Percentiles rank a stretch among this genome's conserved stretches.
Evolutionary conservation across 2,113 vertebrate species (phyloP).

Genomic region (Campylomormyrus numenius): DNA sequence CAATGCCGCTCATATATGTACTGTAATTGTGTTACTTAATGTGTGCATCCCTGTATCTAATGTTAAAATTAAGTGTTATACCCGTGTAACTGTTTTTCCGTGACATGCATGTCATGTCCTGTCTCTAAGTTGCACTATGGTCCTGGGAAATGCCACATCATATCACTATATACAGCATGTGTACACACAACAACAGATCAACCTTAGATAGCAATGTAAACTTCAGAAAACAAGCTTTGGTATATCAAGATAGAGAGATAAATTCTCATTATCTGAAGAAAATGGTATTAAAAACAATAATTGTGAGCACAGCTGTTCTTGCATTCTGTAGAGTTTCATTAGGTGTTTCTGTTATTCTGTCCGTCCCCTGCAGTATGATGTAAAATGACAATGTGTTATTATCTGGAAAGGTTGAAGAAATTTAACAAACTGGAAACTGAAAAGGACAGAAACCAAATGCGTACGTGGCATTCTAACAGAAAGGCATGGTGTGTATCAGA

Average conservation of each 20-base stretch:
- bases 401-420: not conserved
- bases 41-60: not conserved
- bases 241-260: not conserved
- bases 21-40: not conserved
- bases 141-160: not conserved
- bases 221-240: not conserved
- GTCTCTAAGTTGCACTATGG: not conserved
- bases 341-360: not conserved
- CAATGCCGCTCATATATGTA: not conserved
- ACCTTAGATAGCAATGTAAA: too few relatives aligned
- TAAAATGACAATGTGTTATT: not conserved
- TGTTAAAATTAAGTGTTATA: not conserved
- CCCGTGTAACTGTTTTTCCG: not conserved
- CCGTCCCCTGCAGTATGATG: not conserved
- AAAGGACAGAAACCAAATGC: not conserved
- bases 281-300: not conserved
- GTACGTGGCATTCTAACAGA: not conserved
- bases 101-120: not conserved
- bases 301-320: too few relatives aligned
- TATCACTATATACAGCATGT: not conserved
- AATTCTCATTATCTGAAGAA: not conserved
- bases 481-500: not conserved
- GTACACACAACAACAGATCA: too few relatives aligned
- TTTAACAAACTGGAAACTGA: not conserved
- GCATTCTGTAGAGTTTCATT: not conserved